A percentile compares a stretch with the other conserved stretches of the same genome.
These are phyloP conservation scores for Scelioninae gen. 1 DNA, from an alignment of 2,888 invertebrate species.

Conservation along the genomic window DNA sequence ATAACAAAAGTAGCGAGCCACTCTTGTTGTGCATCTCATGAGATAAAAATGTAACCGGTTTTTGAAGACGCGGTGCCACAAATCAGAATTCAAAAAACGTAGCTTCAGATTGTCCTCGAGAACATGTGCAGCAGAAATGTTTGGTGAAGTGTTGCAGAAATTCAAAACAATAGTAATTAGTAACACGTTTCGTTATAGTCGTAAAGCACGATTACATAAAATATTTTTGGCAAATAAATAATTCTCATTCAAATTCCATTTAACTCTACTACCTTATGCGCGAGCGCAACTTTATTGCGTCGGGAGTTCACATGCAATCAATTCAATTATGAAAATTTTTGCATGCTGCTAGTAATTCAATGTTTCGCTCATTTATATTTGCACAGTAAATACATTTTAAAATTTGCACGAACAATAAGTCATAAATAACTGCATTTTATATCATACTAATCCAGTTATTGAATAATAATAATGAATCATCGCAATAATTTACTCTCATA, in stretches of 20 bases:
- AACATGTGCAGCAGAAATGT: no score
- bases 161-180: no score
- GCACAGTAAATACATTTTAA: conserved; percentile 36
- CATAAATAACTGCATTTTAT: conserved; percentile 50
- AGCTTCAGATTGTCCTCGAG: no score
- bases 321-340: conserved; percentile 48
- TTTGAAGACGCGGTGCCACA: conserved; percentile 1
- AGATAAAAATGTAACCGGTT: conserved; percentile 37
- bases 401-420: conserved; percentile 34
- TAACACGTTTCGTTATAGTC: background rate
- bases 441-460: conserved; percentile 58
- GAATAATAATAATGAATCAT: conserved; percentile 52
- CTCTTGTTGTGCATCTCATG: background rate
- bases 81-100: conserved; percentile 38
- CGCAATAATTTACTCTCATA: conserved; percentile 50
- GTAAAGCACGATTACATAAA: background rate
- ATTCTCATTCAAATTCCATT: conserved; percentile 27
- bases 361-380: conserved; percentile 17
- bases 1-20: conserved; percentile 26
- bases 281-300: conserved; percentile 33
- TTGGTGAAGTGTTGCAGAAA: no score
- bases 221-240: conserved; percentile 25
- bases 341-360: conserved; percentile 31
- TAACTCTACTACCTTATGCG: conserved; percentile 5
- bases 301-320: conserved; percentile 18